Base-by-base conservation (phyloP, 2,888 invertebrate genomes). In the Drosophila incognita region DNA sequence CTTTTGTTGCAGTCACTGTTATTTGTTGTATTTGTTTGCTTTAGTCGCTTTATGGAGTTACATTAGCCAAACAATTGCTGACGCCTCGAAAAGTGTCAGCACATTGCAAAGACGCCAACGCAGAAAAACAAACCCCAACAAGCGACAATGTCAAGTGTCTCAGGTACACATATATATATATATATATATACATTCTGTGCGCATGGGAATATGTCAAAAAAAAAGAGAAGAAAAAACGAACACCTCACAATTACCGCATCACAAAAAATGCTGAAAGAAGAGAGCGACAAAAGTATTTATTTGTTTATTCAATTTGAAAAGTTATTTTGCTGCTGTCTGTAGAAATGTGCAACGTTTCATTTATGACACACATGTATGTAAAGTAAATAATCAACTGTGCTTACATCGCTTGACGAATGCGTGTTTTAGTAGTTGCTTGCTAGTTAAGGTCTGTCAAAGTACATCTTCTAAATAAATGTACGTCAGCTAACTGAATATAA, bases 61-160 rank as follows among this genome's bases (percentile, higher is more conserved):
- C 80, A 79, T 80, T 79, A 65, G 68, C 56, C 62, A 76, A 79
- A 76, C 75, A 79, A 74, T 49, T 74, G 79, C 69, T 69, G 79
- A 74, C 62, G 49, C 62, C 42, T 40, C 13, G 40, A 29, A 67
- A 77, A 62, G 42, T 64, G 56, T 61, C 69, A 62, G 24, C 64
- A 29, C 24, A 42, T 38, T 40, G 46, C 36, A 18, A 71, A 69
- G 63, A 64, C 61, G 38, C 62, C 76, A 59, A 56, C 76, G 64
- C 71, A 46, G 46, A 67, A 49, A 67, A 54, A 61, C 31, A 53
- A 58, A 58, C 33, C n/a, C 31, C 29, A 60, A 38, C 57, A 53
- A 24, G 46, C 18, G 49, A 74, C 79, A 79, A 79, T 79, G 77
- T 79, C 79, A 79, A 75, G 77, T 68, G 79, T 69, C 46, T 60